Percentiles rank a stretch among this genome's conserved stretches.
Conservation (phyloP, 2,888 invertebrate species). For the Herminia tarsipennalis region DNA sequence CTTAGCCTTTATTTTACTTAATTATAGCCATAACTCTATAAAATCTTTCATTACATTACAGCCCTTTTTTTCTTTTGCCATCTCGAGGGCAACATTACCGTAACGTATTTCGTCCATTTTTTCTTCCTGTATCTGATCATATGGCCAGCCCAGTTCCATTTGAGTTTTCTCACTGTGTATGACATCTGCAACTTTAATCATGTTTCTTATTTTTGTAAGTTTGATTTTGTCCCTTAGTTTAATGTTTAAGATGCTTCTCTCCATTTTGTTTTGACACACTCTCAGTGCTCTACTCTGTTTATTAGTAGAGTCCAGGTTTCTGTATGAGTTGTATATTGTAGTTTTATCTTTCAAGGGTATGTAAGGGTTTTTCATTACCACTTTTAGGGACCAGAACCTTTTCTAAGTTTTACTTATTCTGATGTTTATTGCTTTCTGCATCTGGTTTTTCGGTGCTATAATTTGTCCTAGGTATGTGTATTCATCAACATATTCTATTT, state of each 20-base stretch:
- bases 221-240: slow-evolving; percentile 1
- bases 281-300: slow-evolving; percentile 3
- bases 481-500: slow-evolving; percentile 25
- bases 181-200: no score
- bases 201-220: no score
- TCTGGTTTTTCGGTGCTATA: slow-evolving; percentile 17
- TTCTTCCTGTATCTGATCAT: no score
- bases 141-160: no score
- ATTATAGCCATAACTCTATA: no score
- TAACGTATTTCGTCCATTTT: no score
- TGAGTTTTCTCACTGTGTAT: no score
- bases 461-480: slow-evolving; percentile 23
- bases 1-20: no score
- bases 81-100: no score
- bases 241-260: slow-evolving; percentile 4
- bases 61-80: no score
- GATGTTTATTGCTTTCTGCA: slow-evolving; percentile 20
- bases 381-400: slow-evolving; percentile 16
- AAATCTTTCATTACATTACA: no score
- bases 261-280: slow-evolving; percentile 8
- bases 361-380: slow-evolving; percentile 1
- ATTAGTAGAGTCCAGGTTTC: slow-evolving; percentile 12
- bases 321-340: slow-evolving; percentile 7
- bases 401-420: slow-evolving; percentile 23
- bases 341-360: slow-evolving; percentile 3